Base-by-base conservation (phyloP, 2,113 vertebrate genomes). In the Steatornis caripensis region DNA sequence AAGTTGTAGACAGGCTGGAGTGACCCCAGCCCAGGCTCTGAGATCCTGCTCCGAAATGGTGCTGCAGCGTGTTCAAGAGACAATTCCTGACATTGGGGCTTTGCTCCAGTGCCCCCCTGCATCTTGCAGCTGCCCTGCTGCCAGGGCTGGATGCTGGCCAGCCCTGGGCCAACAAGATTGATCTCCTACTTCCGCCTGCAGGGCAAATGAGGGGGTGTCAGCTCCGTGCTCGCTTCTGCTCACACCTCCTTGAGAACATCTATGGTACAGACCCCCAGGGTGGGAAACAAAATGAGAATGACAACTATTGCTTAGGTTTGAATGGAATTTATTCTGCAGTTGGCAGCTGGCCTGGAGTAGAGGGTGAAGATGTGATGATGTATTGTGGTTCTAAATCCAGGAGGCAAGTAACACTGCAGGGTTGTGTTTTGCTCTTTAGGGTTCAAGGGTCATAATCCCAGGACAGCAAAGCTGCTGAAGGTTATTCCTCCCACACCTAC, bases 171-270 rank as follows among this genome's bases (percentile, higher is more conserved):
- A 72, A 49, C 17, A 68, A 34, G 24, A 34, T 27, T 32, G 12
- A 77, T 27, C 37, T 27, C 24, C 12, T 65, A 43, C 43, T 72
- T 74, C 29, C 51, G n/a, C 39, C 43, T 54, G 27, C n/a, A 66
- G 23, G 32, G n/a, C 1, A 5, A 79, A 78, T 1, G 0, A 45
- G 12, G 22, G 3, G 5, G 3, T 1, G 5, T 22, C 54, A 84
- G 10, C 19, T 64, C 68, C 46, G 34, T 18, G 15, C 12, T 77
- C 5, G 1, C 37, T 17, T 81, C 62, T 48, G 17, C 64, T 46
- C 36, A 11, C 54, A 84, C 17, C 5, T 55, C 18, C 36, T 69
- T 58, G 22, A 37, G 43, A 12, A 84, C 22, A 29, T 15, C n/a
- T 58, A 36, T 1, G 2, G 21, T 30, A 84, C 24, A 84, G 85